A percentile compares a stretch with the other conserved stretches of the same genome.
Evolutionary conservation across 2,888 invertebrate species (phyloP).

Genomic region (Esperia sulphurella): DNA sequence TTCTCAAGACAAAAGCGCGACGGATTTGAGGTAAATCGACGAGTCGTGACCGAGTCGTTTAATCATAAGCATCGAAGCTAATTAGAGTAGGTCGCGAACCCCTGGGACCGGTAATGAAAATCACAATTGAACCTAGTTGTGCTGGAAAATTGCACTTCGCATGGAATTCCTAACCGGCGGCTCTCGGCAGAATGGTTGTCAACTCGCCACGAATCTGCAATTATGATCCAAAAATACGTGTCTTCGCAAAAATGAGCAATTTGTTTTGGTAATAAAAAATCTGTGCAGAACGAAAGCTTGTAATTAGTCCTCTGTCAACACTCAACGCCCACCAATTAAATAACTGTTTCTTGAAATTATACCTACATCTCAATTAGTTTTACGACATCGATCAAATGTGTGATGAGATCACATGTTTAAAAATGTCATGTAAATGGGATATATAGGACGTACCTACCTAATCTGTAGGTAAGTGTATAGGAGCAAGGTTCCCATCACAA

Average conservation of each 20-base stretch:
- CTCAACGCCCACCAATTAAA: constrained; percentile 12
- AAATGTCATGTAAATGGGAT: constrained; percentile 18
- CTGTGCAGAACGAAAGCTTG: not conserved
- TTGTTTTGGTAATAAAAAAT: constrained; percentile 3
- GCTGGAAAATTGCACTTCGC: constrained; percentile 65
- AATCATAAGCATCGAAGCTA: constrained; percentile 75
- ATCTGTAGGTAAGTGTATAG: no score
- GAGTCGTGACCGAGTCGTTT: constrained; percentile 71
- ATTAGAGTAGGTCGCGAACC: constrained; percentile 76
- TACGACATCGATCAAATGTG: constrained; percentile 38
- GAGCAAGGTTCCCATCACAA: not conserved
- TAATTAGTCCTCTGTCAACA: not conserved
- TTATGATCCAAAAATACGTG: constrained; percentile 18
- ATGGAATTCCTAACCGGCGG: constrained; percentile 49
- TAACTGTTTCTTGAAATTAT: constrained; percentile 21
- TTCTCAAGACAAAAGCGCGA: constrained; percentile 63
- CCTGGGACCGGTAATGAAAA: constrained; percentile 71
- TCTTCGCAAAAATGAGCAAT: constrained; percentile 4
- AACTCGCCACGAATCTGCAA: constrained; percentile 28
- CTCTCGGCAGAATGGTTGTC: constrained; percentile 36
- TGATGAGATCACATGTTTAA: constrained; percentile 36
- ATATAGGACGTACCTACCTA: no score
- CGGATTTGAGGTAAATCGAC: constrained; percentile 70
- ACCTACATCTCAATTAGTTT: constrained; percentile 29
- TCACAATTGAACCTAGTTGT: constrained; percentile 68